A percentile compares a stretch with the other conserved stretches of the same genome.
These are phyloP conservation scores for Taphrorychus bicolor DNA, from an alignment of 2,888 invertebrate genomes.

Conservation along the genomic window DNA sequence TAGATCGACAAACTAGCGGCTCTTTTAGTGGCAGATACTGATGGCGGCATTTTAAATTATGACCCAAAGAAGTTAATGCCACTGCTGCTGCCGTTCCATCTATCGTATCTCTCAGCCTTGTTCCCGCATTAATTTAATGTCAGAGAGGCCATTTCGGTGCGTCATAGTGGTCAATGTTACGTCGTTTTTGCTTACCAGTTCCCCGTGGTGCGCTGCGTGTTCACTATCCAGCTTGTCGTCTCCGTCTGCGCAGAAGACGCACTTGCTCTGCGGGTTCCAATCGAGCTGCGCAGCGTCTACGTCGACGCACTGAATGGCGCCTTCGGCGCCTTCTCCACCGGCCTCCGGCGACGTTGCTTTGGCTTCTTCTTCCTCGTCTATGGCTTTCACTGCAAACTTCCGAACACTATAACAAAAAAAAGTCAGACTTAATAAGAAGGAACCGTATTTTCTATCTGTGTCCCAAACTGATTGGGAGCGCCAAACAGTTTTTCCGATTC, in stretches of 20 bases:
- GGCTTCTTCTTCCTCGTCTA: conserved; percentile 39
- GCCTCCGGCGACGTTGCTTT: conserved; percentile 34
- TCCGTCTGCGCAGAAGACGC: conserved; percentile 75
- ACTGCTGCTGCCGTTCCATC: conserved; percentile 9
- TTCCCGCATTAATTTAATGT: neutral
- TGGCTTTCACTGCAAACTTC: conserved; percentile 41
- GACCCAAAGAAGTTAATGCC: conserved; percentile 19
- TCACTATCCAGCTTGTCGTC: conserved; percentile 65
- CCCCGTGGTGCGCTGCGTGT: conserved; percentile 65
- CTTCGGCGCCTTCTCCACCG: conserved; percentile 46
- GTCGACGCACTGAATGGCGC: conserved; percentile 46
- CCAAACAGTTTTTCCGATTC: no score
- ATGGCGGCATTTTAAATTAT: conserved; percentile 24
- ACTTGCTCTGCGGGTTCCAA: conserved; percentile 82
- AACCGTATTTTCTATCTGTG: neutral
- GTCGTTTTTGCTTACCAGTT: conserved; percentile 60
- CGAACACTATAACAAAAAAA: conserved; percentile 24
- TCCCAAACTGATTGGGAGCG: no score
- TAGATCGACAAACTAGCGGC: conserved; percentile 39
- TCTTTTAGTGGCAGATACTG: conserved; percentile 37
- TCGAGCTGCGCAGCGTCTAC: conserved; percentile 61
- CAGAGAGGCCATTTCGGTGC: neutral
- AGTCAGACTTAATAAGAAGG: neutral
- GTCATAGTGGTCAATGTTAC: neutral
- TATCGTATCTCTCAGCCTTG: conserved; percentile 7